phyloP scores from a whole-genome alignment of 2,888 invertebrate species.

The Nomada fabriciana region DNA sequence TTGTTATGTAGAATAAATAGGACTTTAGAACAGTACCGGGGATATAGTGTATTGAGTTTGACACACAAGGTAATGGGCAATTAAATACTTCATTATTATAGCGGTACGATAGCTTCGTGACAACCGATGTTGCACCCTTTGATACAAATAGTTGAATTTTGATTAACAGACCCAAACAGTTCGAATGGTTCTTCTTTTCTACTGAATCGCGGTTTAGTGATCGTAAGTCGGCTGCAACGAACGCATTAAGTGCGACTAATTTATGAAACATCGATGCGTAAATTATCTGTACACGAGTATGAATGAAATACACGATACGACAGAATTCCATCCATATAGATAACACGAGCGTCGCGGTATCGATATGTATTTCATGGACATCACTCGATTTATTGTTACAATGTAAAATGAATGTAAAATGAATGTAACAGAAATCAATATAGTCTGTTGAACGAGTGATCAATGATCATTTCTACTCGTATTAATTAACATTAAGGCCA shows the following conservation, averaged over 20 bases:
- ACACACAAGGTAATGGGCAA: conserved; percentile 32
- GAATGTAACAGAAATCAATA: conserved; percentile 41
- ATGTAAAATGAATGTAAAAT: conserved; percentile 59
- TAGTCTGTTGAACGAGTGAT: conserved; percentile 57
- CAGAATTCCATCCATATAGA: conserved; percentile 68
- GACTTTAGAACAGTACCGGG: neutral
- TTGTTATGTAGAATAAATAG: conserved; percentile 21
- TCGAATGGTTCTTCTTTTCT: neutral
- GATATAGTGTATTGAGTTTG: conserved; percentile 17
- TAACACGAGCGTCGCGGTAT: conserved; percentile 42
- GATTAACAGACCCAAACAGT: neutral
- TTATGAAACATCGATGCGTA: conserved; percentile 37
- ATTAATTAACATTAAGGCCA: neutral
- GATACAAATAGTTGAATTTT: conserved; percentile 18
- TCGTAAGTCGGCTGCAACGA: conserved; percentile 47
- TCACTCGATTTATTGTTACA: conserved; percentile 62
- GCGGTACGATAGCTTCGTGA: conserved; percentile 2
- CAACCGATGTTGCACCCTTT: conserved; percentile 10
- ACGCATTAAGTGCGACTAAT: conserved; percentile 54
- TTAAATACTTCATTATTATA: conserved; percentile 29
- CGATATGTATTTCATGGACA: conserved; percentile 45
- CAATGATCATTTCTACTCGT: conserved; percentile 15
- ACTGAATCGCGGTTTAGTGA: conserved; percentile 25
- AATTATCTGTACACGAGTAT: conserved; percentile 5
- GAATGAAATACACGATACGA: conserved; percentile 34